A percentile compares a stretch with the other conserved stretches of the same genome.
Conservation (phyloP, 2,113 vertebrate species). For the Lucifuga dentata region DNA sequence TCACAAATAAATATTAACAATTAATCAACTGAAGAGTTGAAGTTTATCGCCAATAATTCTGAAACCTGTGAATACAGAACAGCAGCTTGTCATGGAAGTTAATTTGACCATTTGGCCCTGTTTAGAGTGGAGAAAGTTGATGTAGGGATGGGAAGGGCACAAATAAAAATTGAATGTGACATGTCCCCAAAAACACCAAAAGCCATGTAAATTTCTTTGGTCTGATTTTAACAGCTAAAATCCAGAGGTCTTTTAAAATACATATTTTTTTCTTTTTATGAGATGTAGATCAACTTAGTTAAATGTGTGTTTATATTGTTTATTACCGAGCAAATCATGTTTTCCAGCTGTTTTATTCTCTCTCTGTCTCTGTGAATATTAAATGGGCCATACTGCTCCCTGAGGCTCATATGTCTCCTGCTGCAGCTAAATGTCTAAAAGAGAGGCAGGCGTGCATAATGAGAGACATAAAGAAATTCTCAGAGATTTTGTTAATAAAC, state of each 20-base stretch:
- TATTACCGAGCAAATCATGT: slow-evolving; percentile 14
- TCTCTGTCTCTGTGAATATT: slow-evolving; percentile 41
- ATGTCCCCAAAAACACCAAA: not conserved
- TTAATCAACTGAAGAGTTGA: too few species aligned
- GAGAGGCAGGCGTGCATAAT: not conserved
- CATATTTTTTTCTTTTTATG: not conserved
- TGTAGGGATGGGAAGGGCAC: not conserved
- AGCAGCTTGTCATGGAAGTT: slow-evolving; percentile 49
- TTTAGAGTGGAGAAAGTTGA: slow-evolving; percentile 12
- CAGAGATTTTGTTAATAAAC: not conserved
- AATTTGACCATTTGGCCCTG: slow-evolving; percentile 33
- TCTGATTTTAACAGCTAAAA: not conserved
- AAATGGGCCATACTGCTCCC: slow-evolving; percentile 77
- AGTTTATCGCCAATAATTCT: not conserved
- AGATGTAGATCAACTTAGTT: not conserved
- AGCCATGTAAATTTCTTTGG: slow-evolving; percentile 1
- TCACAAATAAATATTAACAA: too few species aligned
- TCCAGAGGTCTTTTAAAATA: not conserved
- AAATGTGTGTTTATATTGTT: slow-evolving; percentile 16
- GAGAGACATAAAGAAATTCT: not conserved
- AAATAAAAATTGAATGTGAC: slow-evolving; percentile 27
- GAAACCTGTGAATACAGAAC: slow-evolving; percentile 14
- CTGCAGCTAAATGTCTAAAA: slow-evolving; percentile 35
- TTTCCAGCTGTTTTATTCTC: slow-evolving; percentile 37
- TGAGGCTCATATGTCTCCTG: slow-evolving; percentile 60